phyloP scores from a whole-genome alignment of 2,113 vertebrate genomes.

The Hepsetus odoe region DNA sequence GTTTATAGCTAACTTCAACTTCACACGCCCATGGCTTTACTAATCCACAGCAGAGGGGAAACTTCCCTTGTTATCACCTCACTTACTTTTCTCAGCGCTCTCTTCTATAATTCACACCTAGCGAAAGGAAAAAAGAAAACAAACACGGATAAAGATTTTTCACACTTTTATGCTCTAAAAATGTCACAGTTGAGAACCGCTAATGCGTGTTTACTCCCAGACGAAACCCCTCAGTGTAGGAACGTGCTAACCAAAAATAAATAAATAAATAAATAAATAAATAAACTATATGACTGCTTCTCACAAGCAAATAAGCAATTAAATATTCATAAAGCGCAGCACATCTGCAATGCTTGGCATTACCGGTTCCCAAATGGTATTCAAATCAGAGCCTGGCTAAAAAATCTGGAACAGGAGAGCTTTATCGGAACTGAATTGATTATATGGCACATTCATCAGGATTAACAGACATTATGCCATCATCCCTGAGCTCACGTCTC shows the following conservation, averaged over 20 bases:
- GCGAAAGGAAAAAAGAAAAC: background rate
- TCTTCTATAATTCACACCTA: background rate
- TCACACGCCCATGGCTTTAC: background rate
- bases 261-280: too few species aligned
- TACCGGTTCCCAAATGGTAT: background rate
- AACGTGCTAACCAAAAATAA: conserved; percentile 1
- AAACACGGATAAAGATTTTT: background rate
- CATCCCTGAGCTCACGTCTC: background rate
- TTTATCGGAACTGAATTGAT: background rate
- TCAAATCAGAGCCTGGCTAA: background rate
- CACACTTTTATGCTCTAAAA: background rate
- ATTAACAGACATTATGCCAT: background rate
- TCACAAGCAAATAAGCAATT: background rate
- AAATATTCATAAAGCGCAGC: background rate
- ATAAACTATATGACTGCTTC: background rate
- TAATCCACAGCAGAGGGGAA: background rate
- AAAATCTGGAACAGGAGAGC: background rate
- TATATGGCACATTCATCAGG: background rate
- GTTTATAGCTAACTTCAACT: background rate
- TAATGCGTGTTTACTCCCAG: background rate
- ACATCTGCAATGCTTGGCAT: background rate
- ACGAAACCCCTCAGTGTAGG: background rate
- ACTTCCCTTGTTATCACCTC: background rate
- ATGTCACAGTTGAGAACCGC: background rate
- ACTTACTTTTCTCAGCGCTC: background rate